Base-by-base conservation (phyloP, 1,140 invertebrate species). In the Hylyphantes graminicola region DNA sequence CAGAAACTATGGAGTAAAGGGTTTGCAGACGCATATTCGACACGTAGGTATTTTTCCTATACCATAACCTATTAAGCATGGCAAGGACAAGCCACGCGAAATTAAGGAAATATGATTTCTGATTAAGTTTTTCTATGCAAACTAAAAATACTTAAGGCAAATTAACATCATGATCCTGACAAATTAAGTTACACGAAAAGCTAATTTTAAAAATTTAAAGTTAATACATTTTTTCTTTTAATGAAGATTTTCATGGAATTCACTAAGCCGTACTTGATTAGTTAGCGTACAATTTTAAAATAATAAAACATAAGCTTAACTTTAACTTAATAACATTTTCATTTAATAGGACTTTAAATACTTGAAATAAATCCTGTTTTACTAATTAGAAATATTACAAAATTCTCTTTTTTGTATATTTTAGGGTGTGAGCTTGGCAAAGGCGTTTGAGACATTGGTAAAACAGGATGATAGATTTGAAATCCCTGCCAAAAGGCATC, bases 401-500 rank as follows among this genome's bases (percentile, higher is more conserved):
- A 54, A 7, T 54, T n/a, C 48, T 10, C 10, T 68, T 68, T 7
- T 17, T 8, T 7, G 17, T 19, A 50, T 74, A 19, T 55, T 74
- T 59, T 8, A 92, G 90, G 91, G 92, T 85, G 89, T 92, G 15
- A 86, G 89, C 53, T 87, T 93, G 72, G 92, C 92, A 0, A 91
- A 91, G 86, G 85, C 89, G 48, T 92, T 93, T 87, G 91, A 92
- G 86, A 78, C 86, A 2, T 86, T 91, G 54, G 88, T 93, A 15
- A 79, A 86, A 51, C 87, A 86, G 7, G 92, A 93, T 86, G 85
- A 89, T 9, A 85, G 90, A 19, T 93, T 93, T 89, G 92, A 93
- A 87, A 89, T 89, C 65, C 94, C 97, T 0, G 95, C 96, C 17
- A 91, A 94, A 63, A 93, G 97, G 19, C 94, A 96, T 88, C 92